Percentiles rank a stretch among this genome's conserved stretches.
phyloP scores from a whole-genome alignment of 2,113 vertebrate genomes.

The Vicugna pacos region DNA sequence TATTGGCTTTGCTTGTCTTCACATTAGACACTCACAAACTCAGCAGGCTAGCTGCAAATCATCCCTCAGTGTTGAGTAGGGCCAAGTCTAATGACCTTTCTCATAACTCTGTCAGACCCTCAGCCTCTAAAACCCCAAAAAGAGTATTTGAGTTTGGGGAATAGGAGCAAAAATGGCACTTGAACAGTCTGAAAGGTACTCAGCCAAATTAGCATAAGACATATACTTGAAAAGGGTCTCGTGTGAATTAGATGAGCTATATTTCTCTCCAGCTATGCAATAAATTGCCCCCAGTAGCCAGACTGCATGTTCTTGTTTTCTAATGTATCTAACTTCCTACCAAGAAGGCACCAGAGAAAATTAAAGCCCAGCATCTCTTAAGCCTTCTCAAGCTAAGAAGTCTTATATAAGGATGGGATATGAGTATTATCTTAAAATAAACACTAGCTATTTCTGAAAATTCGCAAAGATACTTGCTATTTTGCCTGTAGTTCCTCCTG shows the following conservation, averaged over 20 bases:
- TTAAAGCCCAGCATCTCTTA: conserved; percentile 35
- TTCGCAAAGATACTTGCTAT: conserved; percentile 33
- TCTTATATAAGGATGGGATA: background rate
- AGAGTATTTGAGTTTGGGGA: background rate
- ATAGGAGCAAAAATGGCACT: background rate
- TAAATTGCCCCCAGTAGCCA: background rate
- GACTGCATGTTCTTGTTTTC: background rate
- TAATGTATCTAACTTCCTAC: background rate
- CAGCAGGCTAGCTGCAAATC: conserved; percentile 10
- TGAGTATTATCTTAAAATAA: conserved; percentile 37
- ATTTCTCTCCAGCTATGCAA: conserved; percentile 23
- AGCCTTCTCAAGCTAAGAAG: conserved; percentile 12
- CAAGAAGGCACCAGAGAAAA: conserved; percentile 47
- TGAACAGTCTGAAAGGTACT: conserved; percentile 8
- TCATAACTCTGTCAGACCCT: background rate
- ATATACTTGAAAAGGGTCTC: background rate
- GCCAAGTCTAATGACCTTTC: background rate
- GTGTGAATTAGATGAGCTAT: background rate
- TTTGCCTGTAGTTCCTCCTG: conserved; percentile 37
- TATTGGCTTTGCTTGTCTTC: conserved; percentile 6
- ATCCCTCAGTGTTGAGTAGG: background rate
- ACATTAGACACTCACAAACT: background rate
- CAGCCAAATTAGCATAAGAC: background rate
- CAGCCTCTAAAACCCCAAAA: background rate
- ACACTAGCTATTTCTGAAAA: conserved; percentile 53